These are phyloP conservation scores for Drosophila guanche DNA, from an alignment of 1,140 invertebrate genomes.

Conservation along the genomic window DNA sequence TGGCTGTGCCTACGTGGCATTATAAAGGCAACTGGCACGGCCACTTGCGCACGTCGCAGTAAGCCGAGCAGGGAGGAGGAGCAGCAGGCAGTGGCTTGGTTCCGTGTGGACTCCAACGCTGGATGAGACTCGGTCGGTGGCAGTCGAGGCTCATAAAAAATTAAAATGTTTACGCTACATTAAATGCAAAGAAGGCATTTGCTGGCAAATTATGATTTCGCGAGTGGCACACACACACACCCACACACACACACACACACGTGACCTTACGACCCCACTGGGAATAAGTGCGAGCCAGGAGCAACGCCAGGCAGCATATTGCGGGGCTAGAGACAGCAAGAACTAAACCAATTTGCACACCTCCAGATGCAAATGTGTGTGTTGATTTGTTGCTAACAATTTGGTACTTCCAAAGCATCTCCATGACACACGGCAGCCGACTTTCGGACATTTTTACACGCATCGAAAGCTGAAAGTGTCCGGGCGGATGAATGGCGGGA, in stretches of 20 bases:
- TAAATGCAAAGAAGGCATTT: slow-evolving; percentile 71
- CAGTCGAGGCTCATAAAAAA: slow-evolving; percentile 68
- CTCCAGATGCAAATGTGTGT: slow-evolving; percentile 23
- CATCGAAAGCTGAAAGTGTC: slow-evolving; percentile 25
- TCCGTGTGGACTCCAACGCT: not conserved
- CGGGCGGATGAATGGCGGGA: slow-evolving; percentile 18
- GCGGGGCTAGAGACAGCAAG: slow-evolving; percentile 29
- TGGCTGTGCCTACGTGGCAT: slow-evolving; percentile 67
- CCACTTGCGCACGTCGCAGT: slow-evolving; percentile 78
- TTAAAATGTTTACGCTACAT: slow-evolving; percentile 81
- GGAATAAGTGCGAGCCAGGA: slow-evolving; percentile 45
- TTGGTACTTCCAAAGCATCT: slow-evolving; percentile 52
- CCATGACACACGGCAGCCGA: slow-evolving; percentile 31
- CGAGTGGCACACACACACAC: slow-evolving; percentile 28
- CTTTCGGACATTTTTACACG: slow-evolving; percentile 19
- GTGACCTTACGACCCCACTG: slow-evolving; percentile 58
- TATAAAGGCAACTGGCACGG: slow-evolving; percentile 78
- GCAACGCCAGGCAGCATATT: slow-evolving; percentile 19
- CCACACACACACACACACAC: slow-evolving; percentile 25
- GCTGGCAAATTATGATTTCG: slow-evolving; percentile 75
- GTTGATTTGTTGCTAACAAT: slow-evolving; percentile 49
- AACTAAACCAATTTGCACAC: slow-evolving; percentile 45
- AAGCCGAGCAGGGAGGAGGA: slow-evolving; percentile 45
- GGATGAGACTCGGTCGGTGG: not conserved
- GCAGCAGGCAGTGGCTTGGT: not conserved